Conservation (phyloP, 2,888 invertebrate genomes). For the Heliconius charithonia region DNA sequence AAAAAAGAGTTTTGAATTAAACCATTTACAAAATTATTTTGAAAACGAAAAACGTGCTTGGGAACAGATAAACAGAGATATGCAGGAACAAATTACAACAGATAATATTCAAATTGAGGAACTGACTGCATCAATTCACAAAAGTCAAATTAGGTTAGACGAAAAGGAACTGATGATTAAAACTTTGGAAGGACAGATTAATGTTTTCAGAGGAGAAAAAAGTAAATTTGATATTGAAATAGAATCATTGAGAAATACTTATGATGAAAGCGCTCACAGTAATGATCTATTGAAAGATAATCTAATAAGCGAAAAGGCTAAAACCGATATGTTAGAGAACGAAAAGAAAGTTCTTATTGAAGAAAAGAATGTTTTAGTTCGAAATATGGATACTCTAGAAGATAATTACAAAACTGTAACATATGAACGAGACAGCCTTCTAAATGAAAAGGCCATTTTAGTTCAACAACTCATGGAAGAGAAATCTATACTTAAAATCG, state of each 20-base stretch:
- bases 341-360: constrained; percentile 49
- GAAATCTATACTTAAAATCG: constrained; percentile 51
- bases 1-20: constrained; percentile 52
- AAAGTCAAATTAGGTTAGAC: constrained; percentile 45
- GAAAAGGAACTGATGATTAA: constrained; percentile 43
- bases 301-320: constrained; percentile 40
- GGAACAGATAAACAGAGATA: constrained; percentile 56
- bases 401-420: constrained; percentile 46
- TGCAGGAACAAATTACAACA: constrained; percentile 50
- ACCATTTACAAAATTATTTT: constrained; percentile 54
- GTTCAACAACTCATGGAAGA: constrained; percentile 51
- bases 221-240: constrained; percentile 36
- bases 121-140: constrained; percentile 44
- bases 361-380: constrained; percentile 45
- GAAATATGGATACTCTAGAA: constrained; percentile 38
- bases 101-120: constrained; percentile 53
- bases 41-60: constrained; percentile 55
- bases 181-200: constrained; percentile 32
- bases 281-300: constrained; percentile 39
- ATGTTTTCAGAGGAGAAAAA: constrained; percentile 39
- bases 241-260: constrained; percentile 37
- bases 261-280: constrained; percentile 42
- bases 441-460: constrained; percentile 51
- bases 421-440: constrained; percentile 50
- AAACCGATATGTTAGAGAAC: constrained; percentile 47